Percentiles rank a stretch among this genome's conserved stretches.
These are phyloP conservation scores for Ptyas mucosa DNA, from an alignment of 2,113 vertebrate species.

Conservation along the genomic window DNA sequence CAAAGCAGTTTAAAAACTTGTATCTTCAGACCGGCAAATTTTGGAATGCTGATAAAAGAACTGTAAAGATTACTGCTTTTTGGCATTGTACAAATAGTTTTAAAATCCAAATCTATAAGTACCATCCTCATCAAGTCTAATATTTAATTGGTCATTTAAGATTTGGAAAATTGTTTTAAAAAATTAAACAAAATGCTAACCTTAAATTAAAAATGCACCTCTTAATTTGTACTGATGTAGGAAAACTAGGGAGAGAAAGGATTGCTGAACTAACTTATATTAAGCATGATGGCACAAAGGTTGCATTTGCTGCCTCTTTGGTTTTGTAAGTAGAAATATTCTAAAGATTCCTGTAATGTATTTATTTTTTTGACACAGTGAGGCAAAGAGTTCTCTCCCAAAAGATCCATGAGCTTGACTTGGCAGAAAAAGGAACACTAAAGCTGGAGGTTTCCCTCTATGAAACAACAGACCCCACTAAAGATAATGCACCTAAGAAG, in stretches of 20 bases:
- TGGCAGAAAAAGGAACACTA: constrained; percentile 55
- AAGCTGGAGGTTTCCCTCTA: constrained; percentile 68
- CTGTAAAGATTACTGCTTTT: neutral
- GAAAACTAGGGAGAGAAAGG: neutral
- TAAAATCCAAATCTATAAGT: neutral
- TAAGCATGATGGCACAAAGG: neutral
- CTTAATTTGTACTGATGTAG: neutral
- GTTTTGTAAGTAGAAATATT: neutral
- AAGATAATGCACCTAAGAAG: constrained; percentile 1
- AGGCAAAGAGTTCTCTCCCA: constrained; percentile 74
- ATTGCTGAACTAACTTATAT: neutral
- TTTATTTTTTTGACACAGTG: constrained; percentile 63
- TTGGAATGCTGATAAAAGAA: neutral
- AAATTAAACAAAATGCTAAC: neutral
- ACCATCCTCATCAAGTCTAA: neutral
- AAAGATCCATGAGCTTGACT: constrained; percentile 66
- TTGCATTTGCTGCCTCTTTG: neutral
- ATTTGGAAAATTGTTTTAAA: neutral
- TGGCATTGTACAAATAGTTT: neutral
- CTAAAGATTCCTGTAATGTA: neutral
- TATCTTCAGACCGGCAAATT: neutral
- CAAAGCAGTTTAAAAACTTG: neutral
- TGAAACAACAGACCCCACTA: neutral
- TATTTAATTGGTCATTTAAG: neutral
- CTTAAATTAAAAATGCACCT: neutral